Conservation (phyloP, 2,797 vertebrate genomes). For the Hozukius guyotensis region DNA sequence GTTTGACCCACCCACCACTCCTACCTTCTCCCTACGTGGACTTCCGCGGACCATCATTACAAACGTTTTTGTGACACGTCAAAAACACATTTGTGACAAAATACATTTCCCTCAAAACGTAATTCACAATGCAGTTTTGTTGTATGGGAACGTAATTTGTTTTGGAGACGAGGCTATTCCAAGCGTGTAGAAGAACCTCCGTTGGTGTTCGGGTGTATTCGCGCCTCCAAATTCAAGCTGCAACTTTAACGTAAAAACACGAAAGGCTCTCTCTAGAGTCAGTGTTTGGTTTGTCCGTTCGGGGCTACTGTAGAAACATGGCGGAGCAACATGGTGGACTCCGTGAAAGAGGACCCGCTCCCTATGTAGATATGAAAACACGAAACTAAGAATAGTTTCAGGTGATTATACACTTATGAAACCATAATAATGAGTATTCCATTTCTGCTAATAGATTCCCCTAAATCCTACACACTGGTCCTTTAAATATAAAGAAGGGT, state of each 20-base stretch:
- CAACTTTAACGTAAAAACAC: not conserved
- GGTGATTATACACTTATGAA: not conserved
- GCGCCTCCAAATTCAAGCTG: not conserved
- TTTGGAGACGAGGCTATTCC: no score
- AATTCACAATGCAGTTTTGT: no score
- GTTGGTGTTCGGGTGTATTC: not conserved
- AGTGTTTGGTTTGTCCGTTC: not conserved
- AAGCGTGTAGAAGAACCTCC: not conserved
- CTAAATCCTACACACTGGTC: not conserved
- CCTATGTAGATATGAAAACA: not conserved
- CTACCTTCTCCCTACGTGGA: no score
- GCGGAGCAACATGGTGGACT: no score
- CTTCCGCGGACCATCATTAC: no score
- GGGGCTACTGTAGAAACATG: not conserved
- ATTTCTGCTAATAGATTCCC: not conserved
- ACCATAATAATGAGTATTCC: not conserved
- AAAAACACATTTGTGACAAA: no score
- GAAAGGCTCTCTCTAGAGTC: not conserved
- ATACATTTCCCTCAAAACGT: no score
- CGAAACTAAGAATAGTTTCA: not conserved
- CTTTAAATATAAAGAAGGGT: not conserved
- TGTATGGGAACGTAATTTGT: no score
- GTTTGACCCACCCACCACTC: no score
- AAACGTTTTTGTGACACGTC: no score
- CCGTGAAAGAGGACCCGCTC: no score